Evolutionary conservation across 2,113 vertebrate genomes (phyloP), one percentile per base, ranked within the genome.

Genomic region (Dipodomys merriami): DNA sequence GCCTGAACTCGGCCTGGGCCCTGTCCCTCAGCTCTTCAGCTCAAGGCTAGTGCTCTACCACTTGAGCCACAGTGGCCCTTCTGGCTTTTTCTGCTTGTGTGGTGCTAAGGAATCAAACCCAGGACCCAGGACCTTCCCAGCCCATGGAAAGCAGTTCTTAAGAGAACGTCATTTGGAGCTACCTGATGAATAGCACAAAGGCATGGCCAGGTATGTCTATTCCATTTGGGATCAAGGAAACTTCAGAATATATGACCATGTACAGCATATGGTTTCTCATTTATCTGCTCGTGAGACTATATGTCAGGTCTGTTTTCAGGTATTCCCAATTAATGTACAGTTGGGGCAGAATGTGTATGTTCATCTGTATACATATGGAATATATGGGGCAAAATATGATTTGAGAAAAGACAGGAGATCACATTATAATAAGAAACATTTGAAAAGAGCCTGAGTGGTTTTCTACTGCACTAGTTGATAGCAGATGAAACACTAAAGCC

Each of bases 281-380:
- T 98, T 99, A 97, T 98, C 99, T 68, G 98, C 99, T 72, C 99
- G 99, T 73, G 99, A 99, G 97, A 99, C 99, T 96, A 99, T 99
- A 98, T 99, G 99, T 98, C 99, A 99, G 98, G 99, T 99, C 97
- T 99, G 99, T 97, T 99, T 99, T 98, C 99, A 99, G 98, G 99
- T 99, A 98, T 99, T 99, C 96, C 99, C 99, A 22, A 98, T 98
- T 84, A 99, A 98, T 30, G 99, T 99, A 93, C 99, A 99, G 97
- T 98, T 99, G 98, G 99, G 99, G 98, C 99, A 99, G 93, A 99
- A 99, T 98, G 99, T 99, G 99, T 99, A 99, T 97, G 99, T 99
- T 95, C 99, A 99, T 97, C 98, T 99, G 96, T 99, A 99, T 97
- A 99, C 99, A 97, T 99, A 99, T 92, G 99, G 99, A 82, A 99